Base-by-base conservation (phyloP, 2,113 vertebrate genomes). In the Hiodon tergisus region DNA sequence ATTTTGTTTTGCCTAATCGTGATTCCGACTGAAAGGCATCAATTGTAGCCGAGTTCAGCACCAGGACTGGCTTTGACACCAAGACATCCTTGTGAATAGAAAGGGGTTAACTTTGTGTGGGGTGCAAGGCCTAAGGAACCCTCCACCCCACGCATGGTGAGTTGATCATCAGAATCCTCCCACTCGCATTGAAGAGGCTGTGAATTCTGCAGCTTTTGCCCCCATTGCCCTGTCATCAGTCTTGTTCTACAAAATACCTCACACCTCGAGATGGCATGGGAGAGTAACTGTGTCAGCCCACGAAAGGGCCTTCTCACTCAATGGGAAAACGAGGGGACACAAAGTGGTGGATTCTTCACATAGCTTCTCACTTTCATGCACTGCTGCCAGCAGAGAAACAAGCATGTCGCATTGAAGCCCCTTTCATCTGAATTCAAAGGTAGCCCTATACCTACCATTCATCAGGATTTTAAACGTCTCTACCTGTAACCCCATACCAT, bases 361-460 rank as follows among this genome's bases (percentile, higher is more conserved):
- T 92, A 90, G 85, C 87, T 93, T 91, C 87, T 88, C 87, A 87
- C 93, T 92, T 92, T 90, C 91, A 90, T 89, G 89, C 88, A 87
- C 90, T 87, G 73, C 77, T 90, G 91, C 88, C 81, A 80, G 81
- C 82, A 80, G 82, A 92, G 87, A 82, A 85, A 84, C 73, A 57
- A 85, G 81, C 76, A 1, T 89, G 88, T 87, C 85, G 85, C 87
- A 88, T 89, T 87, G 85, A 85, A 85, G 87, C 84, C 86, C 85
- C 85, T 87, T 91, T 90, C 86, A 90, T 89, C 85, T 90, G 77
- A 72, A 85, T 87, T 89, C 86, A 90, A 89, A 90, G 86, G 87
- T 86, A 85, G 84, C 83, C 80, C 82, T 83, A 87, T 87, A 85
- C 87, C 87, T 85, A 76, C 88, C 81, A 89, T 91, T 81, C 81